Percentiles rank a stretch among this genome's conserved stretches.
Conservation (phyloP, 2,888 invertebrate genomes). For the Automeris io region DNA sequence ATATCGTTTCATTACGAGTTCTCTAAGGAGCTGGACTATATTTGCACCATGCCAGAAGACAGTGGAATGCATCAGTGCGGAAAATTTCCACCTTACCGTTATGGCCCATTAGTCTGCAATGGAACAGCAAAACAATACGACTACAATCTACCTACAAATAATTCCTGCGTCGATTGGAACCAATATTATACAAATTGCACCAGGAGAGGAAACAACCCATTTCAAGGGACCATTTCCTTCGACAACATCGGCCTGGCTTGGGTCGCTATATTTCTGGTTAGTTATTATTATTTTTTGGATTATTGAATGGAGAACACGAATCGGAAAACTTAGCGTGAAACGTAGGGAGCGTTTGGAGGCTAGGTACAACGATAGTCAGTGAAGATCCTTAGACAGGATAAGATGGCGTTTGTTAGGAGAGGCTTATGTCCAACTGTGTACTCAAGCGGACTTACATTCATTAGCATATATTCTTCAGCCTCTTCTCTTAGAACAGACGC, state of each 20-base stretch:
- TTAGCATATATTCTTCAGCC: too few species aligned
- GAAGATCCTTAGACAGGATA: too few species aligned
- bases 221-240: constrained; percentile 99
- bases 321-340: too few species aligned
- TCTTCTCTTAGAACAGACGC: too few species aligned
- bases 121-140: constrained; percentile 80
- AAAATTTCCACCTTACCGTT: constrained; percentile 87
- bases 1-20: constrained; percentile 91
- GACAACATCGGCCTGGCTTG: constrained; percentile 99
- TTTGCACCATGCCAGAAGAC: constrained; percentile 94
- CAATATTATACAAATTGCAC: constrained; percentile 97
- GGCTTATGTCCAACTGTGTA: too few species aligned
- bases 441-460: too few species aligned
- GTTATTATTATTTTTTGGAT: too few species aligned
- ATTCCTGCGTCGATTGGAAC: constrained; percentile 98
- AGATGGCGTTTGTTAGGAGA: too few species aligned
- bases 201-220: constrained; percentile 96
- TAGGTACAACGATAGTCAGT: too few species aligned
- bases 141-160: constrained; percentile 81
- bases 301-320: too few species aligned
- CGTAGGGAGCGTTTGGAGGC: too few species aligned
- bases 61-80: constrained; percentile 96
- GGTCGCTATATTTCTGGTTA: constrained; percentile 99
- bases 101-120: constrained; percentile 86
- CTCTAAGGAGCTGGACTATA: constrained; percentile 95